Percentiles rank a stretch among this genome's conserved stretches.
Conservation (phyloP, 1,140 invertebrate genomes). For the Pollicipes pollicipes region DNA sequence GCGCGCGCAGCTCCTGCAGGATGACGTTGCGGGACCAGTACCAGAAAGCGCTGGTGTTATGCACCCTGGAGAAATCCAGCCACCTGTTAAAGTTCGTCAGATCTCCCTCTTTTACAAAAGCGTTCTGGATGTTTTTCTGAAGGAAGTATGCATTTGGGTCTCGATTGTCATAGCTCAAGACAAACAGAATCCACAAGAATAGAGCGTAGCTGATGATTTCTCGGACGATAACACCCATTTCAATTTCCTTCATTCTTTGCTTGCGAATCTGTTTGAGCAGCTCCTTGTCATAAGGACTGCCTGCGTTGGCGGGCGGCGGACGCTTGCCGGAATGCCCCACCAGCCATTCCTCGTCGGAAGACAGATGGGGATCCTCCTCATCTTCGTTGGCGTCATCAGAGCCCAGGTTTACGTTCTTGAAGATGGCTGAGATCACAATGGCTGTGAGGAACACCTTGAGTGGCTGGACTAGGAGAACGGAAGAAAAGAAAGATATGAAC, state of each 20-base stretch:
- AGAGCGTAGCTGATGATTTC: conserved; percentile 32
- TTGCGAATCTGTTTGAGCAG: conserved; percentile 22
- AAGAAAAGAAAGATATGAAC: conserved; percentile 34
- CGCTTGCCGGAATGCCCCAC: not conserved
- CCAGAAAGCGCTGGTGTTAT: conserved; percentile 25
- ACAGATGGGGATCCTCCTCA: conserved; percentile 26
- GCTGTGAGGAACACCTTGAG: conserved; percentile 28
- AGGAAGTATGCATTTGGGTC: conserved; percentile 27
- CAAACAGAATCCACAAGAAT: conserved; percentile 33
- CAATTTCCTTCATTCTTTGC: conserved; percentile 29
- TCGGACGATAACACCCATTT: conserved; percentile 31
- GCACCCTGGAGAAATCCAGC: not conserved
- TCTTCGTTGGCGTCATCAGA: conserved; percentile 33
- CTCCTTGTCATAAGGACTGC: conserved; percentile 4
- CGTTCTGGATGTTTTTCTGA: conserved; percentile 27
- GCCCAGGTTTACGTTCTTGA: conserved; percentile 30
- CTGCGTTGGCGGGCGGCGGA: not conserved
- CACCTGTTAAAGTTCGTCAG: conserved; percentile 10
- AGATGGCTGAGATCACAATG: conserved; percentile 31
- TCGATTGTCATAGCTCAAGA: conserved; percentile 32
- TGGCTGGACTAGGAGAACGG: conserved; percentile 23
- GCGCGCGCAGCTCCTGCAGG: conserved; percentile 28
- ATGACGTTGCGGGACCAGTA: conserved; percentile 28
- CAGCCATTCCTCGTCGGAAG: conserved; percentile 21
- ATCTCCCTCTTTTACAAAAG: conserved; percentile 24